Conservation (phyloP, 2,888 invertebrate species). For the Eubasilissa splendida region DNA sequence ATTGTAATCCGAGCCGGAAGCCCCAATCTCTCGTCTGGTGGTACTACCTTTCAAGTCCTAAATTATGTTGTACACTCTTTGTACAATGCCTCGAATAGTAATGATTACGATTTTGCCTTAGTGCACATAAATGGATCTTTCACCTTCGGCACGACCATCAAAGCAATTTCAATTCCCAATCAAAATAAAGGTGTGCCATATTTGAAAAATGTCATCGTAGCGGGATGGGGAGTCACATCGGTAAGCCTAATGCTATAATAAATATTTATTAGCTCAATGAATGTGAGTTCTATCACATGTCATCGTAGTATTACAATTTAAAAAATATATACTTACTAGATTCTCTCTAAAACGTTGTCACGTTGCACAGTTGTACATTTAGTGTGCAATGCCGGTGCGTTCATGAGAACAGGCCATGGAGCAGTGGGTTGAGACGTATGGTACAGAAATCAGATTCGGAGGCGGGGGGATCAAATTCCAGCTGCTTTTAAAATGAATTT, state of each 20-base stretch:
- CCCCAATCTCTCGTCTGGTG: conserved; percentile 69
- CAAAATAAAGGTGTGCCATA: conserved; percentile 66
- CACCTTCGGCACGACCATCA: conserved; percentile 63
- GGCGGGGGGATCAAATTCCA: too few relatives aligned
- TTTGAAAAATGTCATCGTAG: conserved; percentile 66
- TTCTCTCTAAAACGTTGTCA: too few relatives aligned
- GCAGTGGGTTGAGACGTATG: too few relatives aligned
- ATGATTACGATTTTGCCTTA: conserved; percentile 70
- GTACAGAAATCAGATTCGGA: too few relatives aligned
- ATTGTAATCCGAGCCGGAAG: conserved; percentile 69
- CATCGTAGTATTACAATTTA: too few relatives aligned
- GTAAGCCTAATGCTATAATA: conserved; percentile 61
- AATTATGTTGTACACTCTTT: conserved; percentile 66
- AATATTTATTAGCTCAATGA: too few relatives aligned
- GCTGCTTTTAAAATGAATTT: too few relatives aligned
- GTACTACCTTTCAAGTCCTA: conserved; percentile 66
- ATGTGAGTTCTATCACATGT: too few relatives aligned
- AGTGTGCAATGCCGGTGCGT: too few relatives aligned
- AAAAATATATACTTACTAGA: too few relatives aligned
- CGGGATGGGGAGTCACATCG: conserved; percentile 71
- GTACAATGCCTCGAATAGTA: conserved; percentile 66
- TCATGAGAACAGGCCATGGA: too few relatives aligned
- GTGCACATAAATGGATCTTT: conserved; percentile 65
- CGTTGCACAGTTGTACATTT: too few relatives aligned
- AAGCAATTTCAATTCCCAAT: conserved; percentile 65